phyloP scores from a whole-genome alignment of 2,113 vertebrate genomes.

The Podiceps cristatus region DNA sequence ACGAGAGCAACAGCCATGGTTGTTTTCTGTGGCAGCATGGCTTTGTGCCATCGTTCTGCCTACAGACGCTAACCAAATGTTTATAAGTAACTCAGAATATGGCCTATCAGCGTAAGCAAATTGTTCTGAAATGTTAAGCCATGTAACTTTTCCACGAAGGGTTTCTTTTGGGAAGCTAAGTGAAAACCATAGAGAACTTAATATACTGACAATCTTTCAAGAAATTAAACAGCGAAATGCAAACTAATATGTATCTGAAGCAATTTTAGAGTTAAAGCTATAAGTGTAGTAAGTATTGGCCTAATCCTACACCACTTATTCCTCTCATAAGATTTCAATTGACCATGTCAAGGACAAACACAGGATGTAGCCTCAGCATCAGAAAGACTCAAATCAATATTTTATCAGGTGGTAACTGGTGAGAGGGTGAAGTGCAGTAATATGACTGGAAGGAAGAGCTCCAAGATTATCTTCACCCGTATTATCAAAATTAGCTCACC shows the following conservation, averaged over 20 bases:
- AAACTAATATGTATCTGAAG: background rate
- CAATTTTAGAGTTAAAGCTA: background rate
- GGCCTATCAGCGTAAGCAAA: background rate
- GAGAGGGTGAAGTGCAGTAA: background rate
- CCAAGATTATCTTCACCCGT: background rate
- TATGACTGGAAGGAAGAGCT: background rate
- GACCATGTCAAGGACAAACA: background rate
- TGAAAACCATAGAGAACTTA: background rate
- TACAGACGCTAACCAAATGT: background rate
- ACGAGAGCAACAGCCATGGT: background rate
- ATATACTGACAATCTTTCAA: background rate
- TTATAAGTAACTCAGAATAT: background rate
- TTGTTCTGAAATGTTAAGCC: background rate
- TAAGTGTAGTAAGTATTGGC: background rate
- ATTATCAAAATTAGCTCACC: background rate
- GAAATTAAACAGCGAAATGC: background rate
- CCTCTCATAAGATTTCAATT: background rate
- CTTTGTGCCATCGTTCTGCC: background rate
- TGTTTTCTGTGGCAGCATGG: background rate
- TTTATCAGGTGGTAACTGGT: background rate
- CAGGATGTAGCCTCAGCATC: background rate
- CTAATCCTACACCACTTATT: background rate
- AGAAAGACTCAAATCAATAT: background rate
- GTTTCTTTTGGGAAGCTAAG: constrained; percentile 7
- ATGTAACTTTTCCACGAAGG: constrained; percentile 7